A percentile compares a stretch with the other conserved stretches of the same genome.
Evolutionary conservation across 2,113 vertebrate genomes (phyloP).

Genomic region (Rhineura floridana): DNA sequence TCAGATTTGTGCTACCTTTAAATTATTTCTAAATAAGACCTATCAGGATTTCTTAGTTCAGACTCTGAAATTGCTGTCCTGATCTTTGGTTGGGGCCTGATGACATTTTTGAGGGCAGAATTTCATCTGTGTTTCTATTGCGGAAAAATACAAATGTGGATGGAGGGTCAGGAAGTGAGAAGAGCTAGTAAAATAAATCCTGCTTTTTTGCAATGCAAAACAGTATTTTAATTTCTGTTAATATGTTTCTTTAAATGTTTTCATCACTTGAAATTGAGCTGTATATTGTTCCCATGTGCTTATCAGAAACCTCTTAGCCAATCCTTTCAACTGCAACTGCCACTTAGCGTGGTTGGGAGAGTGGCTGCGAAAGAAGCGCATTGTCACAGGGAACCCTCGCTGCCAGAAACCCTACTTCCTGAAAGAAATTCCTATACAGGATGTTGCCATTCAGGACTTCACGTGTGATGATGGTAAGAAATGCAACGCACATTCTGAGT

Average conservation of each 20-base stretch:
- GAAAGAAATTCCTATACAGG: constrained; percentile 98
- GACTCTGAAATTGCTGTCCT: constrained; percentile 52
- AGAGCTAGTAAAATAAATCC: background rate
- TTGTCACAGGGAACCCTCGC: constrained; percentile 96
- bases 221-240: background rate
- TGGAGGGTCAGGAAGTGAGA: background rate
- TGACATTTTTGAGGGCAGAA: constrained; percentile 31
- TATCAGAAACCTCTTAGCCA: constrained; percentile 93
- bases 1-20: constrained; percentile 69
- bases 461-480: constrained; percentile 93
- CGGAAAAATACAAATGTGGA: constrained; percentile 28
- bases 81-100: constrained; percentile 37
- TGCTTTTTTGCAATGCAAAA: background rate
- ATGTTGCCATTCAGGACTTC: constrained; percentile 97
- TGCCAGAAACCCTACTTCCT: constrained; percentile 97
- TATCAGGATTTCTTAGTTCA: constrained; percentile 49
- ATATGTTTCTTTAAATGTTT: background rate
- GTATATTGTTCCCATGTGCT: background rate
- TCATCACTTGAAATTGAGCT: background rate
- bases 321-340: constrained; percentile 99
- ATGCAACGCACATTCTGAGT: background rate
- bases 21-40: constrained; percentile 72
- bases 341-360: constrained; percentile 96
- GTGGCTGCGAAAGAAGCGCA: constrained; percentile 95
- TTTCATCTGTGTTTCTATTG: constrained; percentile 19